phyloP scores from a whole-genome alignment of 2,888 invertebrate species.

The Eilema caniola region DNA sequence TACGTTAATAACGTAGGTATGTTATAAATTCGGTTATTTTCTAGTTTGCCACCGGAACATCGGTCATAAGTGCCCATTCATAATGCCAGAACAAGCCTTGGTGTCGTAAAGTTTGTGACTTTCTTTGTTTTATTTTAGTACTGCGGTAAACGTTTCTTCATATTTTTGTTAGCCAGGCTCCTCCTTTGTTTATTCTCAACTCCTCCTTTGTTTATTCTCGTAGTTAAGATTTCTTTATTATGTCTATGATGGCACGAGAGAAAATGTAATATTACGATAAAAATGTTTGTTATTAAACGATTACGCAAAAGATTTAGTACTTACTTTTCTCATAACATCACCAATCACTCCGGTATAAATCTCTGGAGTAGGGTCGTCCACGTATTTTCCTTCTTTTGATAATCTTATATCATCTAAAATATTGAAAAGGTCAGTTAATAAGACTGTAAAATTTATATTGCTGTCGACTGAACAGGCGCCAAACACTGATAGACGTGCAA shows the following conservation, averaged over 20 bases:
- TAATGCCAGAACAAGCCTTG: conserved; percentile 42
- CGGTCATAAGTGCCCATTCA: not conserved
- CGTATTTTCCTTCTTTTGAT: conserved; percentile 95
- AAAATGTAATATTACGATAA: conserved; percentile 4
- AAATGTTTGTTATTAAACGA: too few species aligned
- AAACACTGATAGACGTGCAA: not conserved
- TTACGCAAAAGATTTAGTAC: conserved; percentile 46
- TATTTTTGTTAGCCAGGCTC: conserved; percentile 53
- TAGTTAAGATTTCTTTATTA: conserved; percentile 38
- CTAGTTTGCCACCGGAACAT: too few species aligned
- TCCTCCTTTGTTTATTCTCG: conserved; percentile 45
- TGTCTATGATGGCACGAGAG: conserved; percentile 14
- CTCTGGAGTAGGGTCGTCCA: conserved; percentile 91
- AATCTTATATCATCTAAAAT: conserved; percentile 92
- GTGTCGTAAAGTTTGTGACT: conserved; percentile 50
- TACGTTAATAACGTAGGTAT: too few species aligned
- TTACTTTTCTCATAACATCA: conserved; percentile 94
- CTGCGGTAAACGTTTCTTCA: conserved; percentile 47
- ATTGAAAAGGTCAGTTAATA: not conserved
- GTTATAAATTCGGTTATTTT: too few species aligned
- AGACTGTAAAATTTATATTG: not conserved
- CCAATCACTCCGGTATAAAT: conserved; percentile 97
- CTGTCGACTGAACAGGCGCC: not conserved
- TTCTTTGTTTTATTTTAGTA: conserved; percentile 51
- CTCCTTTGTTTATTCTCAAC: too few species aligned